Conservation (phyloP, 2,888 invertebrate species). For the Thymelicus sylvestris region DNA sequence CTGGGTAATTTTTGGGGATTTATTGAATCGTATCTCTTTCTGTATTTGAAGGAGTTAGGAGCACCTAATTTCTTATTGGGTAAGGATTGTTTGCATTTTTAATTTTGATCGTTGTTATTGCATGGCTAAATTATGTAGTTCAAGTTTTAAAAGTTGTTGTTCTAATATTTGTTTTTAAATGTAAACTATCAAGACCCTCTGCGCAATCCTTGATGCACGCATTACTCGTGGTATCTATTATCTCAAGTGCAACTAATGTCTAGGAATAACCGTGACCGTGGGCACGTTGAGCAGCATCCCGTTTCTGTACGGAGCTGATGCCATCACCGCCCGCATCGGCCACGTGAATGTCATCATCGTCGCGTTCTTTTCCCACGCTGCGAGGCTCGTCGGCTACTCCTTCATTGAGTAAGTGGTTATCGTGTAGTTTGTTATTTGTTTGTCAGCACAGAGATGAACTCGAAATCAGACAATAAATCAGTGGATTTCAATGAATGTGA, state of each 20-base stretch:
- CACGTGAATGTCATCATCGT: slow-evolving; percentile 93
- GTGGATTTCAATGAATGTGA: too few species aligned
- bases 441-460: background rate
- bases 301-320: slow-evolving; percentile 93
- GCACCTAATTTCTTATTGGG: slow-evolving; percentile 93
- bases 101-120: slow-evolving; percentile 40
- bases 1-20: slow-evolving; percentile 95
- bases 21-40: slow-evolving; percentile 94
- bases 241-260: slow-evolving; percentile 49
- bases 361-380: slow-evolving; percentile 93
- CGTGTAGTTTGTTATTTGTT: slow-evolving; percentile 30
- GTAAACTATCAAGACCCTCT: slow-evolving; percentile 28
- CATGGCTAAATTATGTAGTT: background rate
- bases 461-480: too few species aligned
- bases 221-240: slow-evolving; percentile 40
- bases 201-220: slow-evolving; percentile 33
- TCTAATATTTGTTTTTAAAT: slow-evolving; percentile 23
- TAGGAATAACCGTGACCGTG: slow-evolving; percentile 93
- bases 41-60: slow-evolving; percentile 93
- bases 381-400: slow-evolving; percentile 92
- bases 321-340: slow-evolving; percentile 91
- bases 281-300: slow-evolving; percentile 93
- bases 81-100: slow-evolving; percentile 60
- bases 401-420: slow-evolving; percentile 89
- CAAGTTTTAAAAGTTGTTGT: background rate